phyloP scores from a whole-genome alignment of 1,140 invertebrate species.

The Brachionus koreanus region DNA sequence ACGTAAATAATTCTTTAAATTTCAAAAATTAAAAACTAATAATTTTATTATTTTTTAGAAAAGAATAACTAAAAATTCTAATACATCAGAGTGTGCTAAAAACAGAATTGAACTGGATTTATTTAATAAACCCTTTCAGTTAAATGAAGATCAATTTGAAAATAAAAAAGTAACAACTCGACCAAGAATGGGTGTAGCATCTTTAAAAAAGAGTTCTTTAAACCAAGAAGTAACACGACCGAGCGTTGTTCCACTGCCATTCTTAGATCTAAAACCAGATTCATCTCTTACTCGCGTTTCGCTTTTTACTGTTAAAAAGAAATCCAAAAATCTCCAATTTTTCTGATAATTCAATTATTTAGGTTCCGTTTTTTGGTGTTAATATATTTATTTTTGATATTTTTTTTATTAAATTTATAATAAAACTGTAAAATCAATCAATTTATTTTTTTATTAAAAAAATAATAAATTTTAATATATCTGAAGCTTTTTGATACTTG shows the following conservation, averaged over 20 bases:
- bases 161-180: neutral
- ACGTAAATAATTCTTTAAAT: neutral
- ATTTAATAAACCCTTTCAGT: neutral
- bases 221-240: neutral
- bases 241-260: neutral
- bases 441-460: too few relatives aligned
- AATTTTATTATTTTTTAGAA: neutral
- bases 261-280: neutral
- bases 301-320: neutral
- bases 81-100: neutral
- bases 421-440: too few relatives aligned
- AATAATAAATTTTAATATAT: too few relatives aligned
- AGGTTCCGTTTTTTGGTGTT: too few relatives aligned
- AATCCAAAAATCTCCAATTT: too few relatives aligned
- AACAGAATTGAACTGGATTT: neutral
- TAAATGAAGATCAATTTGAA: neutral
- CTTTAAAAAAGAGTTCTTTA: neutral
- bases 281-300: neutral
- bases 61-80: neutral
- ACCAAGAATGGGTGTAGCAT: neutral
- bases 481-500: too few relatives aligned
- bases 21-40: too few relatives aligned
- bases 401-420: too few relatives aligned
- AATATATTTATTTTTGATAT: too few relatives aligned
- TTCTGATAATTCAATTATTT: too few relatives aligned